These are phyloP conservation scores for Lagria hirta DNA, from an alignment of 2,888 invertebrate species.

Conservation along the genomic window DNA sequence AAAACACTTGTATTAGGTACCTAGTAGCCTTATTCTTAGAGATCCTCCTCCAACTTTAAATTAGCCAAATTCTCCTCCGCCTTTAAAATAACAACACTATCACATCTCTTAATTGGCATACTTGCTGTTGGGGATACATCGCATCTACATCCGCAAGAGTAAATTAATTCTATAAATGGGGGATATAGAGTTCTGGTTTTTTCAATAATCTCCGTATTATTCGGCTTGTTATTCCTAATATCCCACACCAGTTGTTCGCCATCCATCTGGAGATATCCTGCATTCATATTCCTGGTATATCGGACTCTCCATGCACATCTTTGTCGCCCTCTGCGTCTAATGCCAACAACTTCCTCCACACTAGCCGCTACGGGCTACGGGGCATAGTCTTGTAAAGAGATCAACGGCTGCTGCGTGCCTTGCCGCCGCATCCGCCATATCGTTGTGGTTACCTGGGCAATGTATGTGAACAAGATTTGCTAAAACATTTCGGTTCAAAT, in stretches of 20 bases:
- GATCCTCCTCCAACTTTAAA: conserved; percentile 11
- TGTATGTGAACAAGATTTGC: conserved; percentile 4
- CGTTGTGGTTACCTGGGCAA: conserved; percentile 5
- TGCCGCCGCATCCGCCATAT: conserved; percentile 7
- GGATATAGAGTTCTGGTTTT: conserved; percentile 3
- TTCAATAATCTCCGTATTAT: conserved; percentile 8
- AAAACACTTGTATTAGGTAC: conserved; percentile 12
- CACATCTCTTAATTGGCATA: conserved; percentile 10
- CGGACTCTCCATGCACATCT: conserved; percentile 3
- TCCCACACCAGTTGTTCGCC: conserved; percentile 6
- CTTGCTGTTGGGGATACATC: conserved; percentile 3
- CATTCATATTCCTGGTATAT: conserved; percentile 2
- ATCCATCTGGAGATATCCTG: conserved; percentile 6
- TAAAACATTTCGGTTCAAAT: conserved; percentile 11
- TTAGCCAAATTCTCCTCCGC: conserved; percentile 11
- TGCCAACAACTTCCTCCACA: conserved; percentile 7
- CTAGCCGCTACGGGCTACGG: conserved; percentile 6
- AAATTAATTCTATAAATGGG: conserved; percentile 8
- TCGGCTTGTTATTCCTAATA: conserved; percentile 5
- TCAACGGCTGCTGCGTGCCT: conserved; percentile 6
- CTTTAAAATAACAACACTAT: conserved; percentile 8
- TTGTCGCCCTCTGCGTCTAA: conserved; percentile 4
- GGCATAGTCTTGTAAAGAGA: conserved; percentile 7
- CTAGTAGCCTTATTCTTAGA: conserved; percentile 9
- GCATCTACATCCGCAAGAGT: conserved; percentile 8